phyloP scores from a whole-genome alignment of 2,797 vertebrate species.

The Sandelia bainsii region DNA sequence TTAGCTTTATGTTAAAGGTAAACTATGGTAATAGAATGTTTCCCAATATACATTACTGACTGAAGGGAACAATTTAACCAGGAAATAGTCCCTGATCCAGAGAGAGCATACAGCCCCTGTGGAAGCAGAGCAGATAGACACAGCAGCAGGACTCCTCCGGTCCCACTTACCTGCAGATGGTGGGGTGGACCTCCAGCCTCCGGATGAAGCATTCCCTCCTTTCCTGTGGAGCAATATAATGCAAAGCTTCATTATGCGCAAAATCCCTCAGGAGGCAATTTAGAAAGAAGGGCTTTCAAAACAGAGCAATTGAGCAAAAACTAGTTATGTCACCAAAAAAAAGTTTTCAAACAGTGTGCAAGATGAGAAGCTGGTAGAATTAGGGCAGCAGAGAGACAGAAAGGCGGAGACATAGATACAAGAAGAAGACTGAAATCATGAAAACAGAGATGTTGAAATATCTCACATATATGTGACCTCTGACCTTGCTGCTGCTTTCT shows the following conservation, averaged over 20 bases:
- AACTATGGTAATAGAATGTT: not conserved
- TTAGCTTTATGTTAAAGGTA: constrained; percentile 17
- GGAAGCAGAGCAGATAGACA: constrained; percentile 24
- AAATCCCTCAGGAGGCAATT: constrained; percentile 68
- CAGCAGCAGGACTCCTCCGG: constrained; percentile 38
- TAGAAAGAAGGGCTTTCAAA: constrained; percentile 53
- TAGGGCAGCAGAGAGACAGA: constrained; percentile 15
- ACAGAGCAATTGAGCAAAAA: constrained; percentile 51
- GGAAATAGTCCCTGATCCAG: constrained; percentile 14
- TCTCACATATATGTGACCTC: constrained; percentile 27
- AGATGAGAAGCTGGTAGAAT: constrained; percentile 32
- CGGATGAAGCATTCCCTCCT: constrained; percentile 88
- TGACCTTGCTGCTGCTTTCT: constrained; percentile 90
- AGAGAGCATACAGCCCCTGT: constrained; percentile 13
- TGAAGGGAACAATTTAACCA: not conserved
- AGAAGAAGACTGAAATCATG: not conserved
- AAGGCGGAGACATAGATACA: constrained; percentile 14
- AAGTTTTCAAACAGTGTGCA: constrained; percentile 43
- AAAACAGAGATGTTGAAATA: constrained; percentile 5
- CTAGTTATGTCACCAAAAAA: constrained; percentile 23
- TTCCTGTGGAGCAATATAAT: constrained; percentile 85
- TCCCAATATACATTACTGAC: not conserved
- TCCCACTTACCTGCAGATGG: constrained; percentile 91
- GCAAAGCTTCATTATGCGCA: constrained; percentile 62
- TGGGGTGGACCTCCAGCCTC: constrained; percentile 93